phyloP scores from a whole-genome alignment of 2,888 invertebrate species.

The Pristionchus arcanus region DNA sequence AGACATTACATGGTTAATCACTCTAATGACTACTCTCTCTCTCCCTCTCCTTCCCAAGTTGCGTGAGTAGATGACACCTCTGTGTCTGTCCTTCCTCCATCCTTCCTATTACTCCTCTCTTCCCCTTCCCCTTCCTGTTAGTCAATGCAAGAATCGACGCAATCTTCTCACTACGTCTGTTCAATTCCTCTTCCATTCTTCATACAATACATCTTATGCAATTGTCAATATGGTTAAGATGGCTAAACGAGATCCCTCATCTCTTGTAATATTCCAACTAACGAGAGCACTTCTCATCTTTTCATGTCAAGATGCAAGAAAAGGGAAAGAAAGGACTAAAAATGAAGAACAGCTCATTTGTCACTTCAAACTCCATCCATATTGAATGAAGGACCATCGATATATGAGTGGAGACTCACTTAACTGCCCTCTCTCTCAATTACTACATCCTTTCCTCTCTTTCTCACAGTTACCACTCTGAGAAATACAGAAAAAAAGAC shows the following conservation, averaged over 20 bases:
- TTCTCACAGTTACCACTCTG: background rate
- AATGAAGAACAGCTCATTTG: background rate
- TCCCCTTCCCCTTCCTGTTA: background rate
- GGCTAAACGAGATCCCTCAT: background rate
- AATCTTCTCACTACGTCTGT: background rate
- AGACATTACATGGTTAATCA: constrained; percentile 34
- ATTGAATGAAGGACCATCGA: background rate
- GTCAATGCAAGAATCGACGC: background rate
- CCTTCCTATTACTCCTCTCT: constrained; percentile 8
- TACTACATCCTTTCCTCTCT: background rate
- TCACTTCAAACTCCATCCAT: background rate
- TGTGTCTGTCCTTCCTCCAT: background rate
- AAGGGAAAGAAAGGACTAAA: constrained; percentile 12
- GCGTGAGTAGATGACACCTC: constrained; percentile 39
- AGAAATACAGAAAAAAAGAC: background rate
- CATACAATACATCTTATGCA: constrained; percentile 1
- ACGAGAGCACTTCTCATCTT: constrained; percentile 10
- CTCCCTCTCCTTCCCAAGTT: background rate
- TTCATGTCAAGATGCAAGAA: constrained; percentile 8
- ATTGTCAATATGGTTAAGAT: background rate
- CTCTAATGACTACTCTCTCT: constrained; percentile 12
- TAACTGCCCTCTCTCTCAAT: background rate
- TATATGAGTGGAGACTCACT: background rate
- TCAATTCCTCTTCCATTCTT: background rate
- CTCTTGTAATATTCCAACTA: background rate